Percentiles rank a stretch among this genome's conserved stretches.
Conservation (phyloP, 1,140 invertebrate species). For the Diachasma alloeum region DNA sequence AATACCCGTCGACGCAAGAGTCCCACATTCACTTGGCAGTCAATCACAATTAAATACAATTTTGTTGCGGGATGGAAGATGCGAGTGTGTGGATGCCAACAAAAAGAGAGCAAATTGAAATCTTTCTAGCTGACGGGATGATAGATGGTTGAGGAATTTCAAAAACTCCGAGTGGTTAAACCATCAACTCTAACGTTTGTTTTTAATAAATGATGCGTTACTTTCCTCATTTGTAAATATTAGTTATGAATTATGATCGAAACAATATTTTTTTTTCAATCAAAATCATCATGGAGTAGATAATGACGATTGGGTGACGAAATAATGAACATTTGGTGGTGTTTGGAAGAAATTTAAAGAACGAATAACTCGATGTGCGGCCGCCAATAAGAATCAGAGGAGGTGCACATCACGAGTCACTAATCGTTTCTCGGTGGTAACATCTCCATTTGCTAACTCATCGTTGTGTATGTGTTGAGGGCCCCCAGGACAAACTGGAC, state of each 20-base stretch:
- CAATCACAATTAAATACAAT: constrained; percentile 66
- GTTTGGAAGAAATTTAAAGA: too few relatives aligned
- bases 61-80: constrained; percentile 47
- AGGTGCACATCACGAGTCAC: constrained; percentile 30
- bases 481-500: constrained; percentile 25
- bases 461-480: background rate
- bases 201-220: too few relatives aligned
- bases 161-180: background rate
- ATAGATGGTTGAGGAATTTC: constrained; percentile 50
- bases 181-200: background rate
- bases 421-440: constrained; percentile 51
- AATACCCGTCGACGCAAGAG: constrained; percentile 43
- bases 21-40: constrained; percentile 57
- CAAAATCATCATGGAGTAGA: too few relatives aligned
- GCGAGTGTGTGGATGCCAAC: background rate
- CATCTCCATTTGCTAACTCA: constrained; percentile 50
- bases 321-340: too few relatives aligned
- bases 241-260: background rate
- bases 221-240: background rate
- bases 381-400: constrained; percentile 1
- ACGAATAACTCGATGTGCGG: constrained; percentile 22
- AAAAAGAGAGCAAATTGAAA: constrained; percentile 65
- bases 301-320: too few relatives aligned
- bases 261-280: background rate
- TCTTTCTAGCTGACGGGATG: constrained; percentile 62